Evolutionary conservation across 2,797 vertebrate species (phyloP), one percentile per base, ranked within the genome.

Genomic region (Hippocampus kuda): DNA sequence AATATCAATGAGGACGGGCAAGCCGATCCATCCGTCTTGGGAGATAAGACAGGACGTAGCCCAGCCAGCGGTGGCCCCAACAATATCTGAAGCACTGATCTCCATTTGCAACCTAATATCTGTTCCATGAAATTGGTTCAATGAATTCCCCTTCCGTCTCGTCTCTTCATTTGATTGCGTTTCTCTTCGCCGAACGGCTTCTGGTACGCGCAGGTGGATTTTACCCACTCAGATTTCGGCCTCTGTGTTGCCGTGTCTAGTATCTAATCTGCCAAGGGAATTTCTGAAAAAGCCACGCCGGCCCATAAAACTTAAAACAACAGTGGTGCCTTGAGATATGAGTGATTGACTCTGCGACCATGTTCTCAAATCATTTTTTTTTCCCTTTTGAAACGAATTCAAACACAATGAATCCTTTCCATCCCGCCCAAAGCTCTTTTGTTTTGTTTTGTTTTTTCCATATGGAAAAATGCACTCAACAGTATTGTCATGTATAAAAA

Each of bases 1-100:
- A 89, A 90, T 88, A 82, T 82, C 79, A 88, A 88, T 86, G 81
- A 88, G 81, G 70, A 79, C 18, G 57, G 71, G 77, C 81, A 73
- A 77, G 77, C 75, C 48, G 67, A 74, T 72, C 69, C 79, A 68
- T 85, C 79, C 77, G 59, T 83, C 76, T 73, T 70, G 77, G 64
- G 79, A 82, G 77, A 79, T 73, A 30, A 65, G 44, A 70, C 69
- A 68, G 66, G 74, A 27, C 74, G n/a, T 44, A 1, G 16, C 30
- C 22, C 61, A 63, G 22, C 24, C 62, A 38, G 30, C 26, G n/a
- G 41, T 16, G 22, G 27, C 26, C 15, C 9, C 34, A 60, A 60
- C 57, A 8, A 26, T 60, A 60, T 30, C 57, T 18, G 27, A 60
- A 34, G 27, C 57, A 57, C 24, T 15, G 12, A 57, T 27, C 56